Evolutionary conservation across 2,888 invertebrate species (phyloP).

Genomic region (Alcis repandata): DNA sequence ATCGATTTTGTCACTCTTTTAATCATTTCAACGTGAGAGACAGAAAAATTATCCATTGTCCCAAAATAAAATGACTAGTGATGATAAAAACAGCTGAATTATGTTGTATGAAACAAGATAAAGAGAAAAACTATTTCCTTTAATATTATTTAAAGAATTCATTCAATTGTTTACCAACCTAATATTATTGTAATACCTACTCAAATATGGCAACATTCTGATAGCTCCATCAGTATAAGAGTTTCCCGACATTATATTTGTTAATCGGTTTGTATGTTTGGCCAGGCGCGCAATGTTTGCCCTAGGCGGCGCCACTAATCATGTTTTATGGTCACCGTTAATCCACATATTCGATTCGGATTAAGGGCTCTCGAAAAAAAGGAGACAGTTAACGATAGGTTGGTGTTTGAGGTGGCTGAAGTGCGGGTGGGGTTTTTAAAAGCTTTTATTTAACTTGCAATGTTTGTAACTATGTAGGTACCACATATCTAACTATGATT

Average conservation of each 20-base stretch:
- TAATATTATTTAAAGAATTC: neutral
- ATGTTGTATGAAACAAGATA: neutral
- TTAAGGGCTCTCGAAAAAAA: constrained; percentile 66
- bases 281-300: constrained; percentile 70
- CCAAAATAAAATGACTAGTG: too few relatives aligned
- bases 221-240: constrained; percentile 48
- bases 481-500: too few relatives aligned
- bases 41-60: too few relatives aligned
- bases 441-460: too few relatives aligned
- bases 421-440: neutral
- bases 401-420: constrained; percentile 31
- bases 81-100: too few relatives aligned
- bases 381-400: constrained; percentile 12
- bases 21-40: too few relatives aligned
- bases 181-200: constrained; percentile 1
- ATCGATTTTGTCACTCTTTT: neutral
- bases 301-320: constrained; percentile 77
- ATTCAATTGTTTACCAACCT: neutral
- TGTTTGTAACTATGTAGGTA: too few relatives aligned
- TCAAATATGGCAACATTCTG: constrained; percentile 32
- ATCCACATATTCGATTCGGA: constrained; percentile 75
- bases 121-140: neutral
- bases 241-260: constrained; percentile 68
- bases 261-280: constrained; percentile 68
- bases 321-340: constrained; percentile 80